Evolutionary conservation across 2,888 invertebrate species (phyloP).

Genomic region (Ernsta delagoae): DNA sequence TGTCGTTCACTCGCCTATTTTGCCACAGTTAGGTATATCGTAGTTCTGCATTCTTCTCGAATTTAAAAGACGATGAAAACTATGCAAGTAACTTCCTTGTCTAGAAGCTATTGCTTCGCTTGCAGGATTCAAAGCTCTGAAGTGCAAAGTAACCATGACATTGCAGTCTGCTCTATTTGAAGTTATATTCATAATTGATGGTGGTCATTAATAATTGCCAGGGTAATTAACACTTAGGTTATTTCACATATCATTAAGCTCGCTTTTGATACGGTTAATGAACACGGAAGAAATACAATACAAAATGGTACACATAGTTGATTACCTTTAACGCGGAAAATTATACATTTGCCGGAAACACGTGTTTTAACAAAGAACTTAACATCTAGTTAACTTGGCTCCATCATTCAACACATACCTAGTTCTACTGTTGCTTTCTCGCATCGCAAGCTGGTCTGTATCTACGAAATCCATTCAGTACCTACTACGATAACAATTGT

Average conservation of each 20-base stretch:
- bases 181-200: background rate
- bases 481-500: no score
- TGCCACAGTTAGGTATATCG: no score
- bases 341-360: slow-evolving; percentile 27
- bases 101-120: no score
- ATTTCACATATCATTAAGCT: slow-evolving; percentile 20
- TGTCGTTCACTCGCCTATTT: no score
- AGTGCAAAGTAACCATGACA: background rate
- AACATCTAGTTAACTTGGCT: slow-evolving; percentile 4
- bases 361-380: slow-evolving; percentile 24
- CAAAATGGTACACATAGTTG: slow-evolving; percentile 24
- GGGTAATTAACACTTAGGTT: slow-evolving; percentile 5
- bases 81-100: no score
- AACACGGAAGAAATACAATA: slow-evolving; percentile 27
- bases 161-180: background rate
- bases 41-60: no score
- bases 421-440: no score
- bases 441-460: no score
- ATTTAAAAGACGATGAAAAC: no score
- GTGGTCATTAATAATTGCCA: slow-evolving; percentile 2
- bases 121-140: background rate
- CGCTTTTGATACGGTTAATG: slow-evolving; percentile 23
- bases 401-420: background rate
- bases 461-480: no score
- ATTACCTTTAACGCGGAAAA: slow-evolving; percentile 33